These are phyloP conservation scores for Eulithis testata DNA, from an alignment of 2,888 invertebrate genomes.

Conservation along the genomic window DNA sequence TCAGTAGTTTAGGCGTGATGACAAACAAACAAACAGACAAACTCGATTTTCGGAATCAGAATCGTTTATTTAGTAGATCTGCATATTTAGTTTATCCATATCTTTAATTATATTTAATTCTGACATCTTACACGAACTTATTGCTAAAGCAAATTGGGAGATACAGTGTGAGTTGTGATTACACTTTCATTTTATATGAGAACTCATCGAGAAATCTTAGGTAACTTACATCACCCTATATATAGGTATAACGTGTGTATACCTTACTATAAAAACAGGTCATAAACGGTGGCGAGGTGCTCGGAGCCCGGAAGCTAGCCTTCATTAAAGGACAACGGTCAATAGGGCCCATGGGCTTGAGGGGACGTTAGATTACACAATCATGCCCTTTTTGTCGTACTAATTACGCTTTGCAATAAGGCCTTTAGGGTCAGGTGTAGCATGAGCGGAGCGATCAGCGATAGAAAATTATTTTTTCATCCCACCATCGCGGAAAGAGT, in stretches of 20 bases:
- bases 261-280: slow-evolving; percentile 31
- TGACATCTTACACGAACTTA: no score
- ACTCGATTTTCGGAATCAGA: no score
- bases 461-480: not conserved
- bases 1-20: no score
- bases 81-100: no score
- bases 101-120: no score
- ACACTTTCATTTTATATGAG: no score
- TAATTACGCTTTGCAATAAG: slow-evolving; percentile 59
- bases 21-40: no score
- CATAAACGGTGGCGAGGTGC: slow-evolving; percentile 59
- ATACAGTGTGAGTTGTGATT: no score
- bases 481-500: no score
- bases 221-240: not conserved
- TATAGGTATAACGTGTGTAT: slow-evolving; percentile 2
- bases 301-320: slow-evolving; percentile 63
- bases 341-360: slow-evolving; percentile 57
- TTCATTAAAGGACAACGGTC: slow-evolving; percentile 73
- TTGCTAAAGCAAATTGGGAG: no score
- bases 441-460: slow-evolving; percentile 14
- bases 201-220: no score
- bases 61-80: no score
- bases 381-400: slow-evolving; percentile 59
- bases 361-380: slow-evolving; percentile 60
- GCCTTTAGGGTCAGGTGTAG: slow-evolving; percentile 26